Evolutionary conservation across 2,888 invertebrate genomes (phyloP).

Genomic region (Carterocephalus palaemon): DNA sequence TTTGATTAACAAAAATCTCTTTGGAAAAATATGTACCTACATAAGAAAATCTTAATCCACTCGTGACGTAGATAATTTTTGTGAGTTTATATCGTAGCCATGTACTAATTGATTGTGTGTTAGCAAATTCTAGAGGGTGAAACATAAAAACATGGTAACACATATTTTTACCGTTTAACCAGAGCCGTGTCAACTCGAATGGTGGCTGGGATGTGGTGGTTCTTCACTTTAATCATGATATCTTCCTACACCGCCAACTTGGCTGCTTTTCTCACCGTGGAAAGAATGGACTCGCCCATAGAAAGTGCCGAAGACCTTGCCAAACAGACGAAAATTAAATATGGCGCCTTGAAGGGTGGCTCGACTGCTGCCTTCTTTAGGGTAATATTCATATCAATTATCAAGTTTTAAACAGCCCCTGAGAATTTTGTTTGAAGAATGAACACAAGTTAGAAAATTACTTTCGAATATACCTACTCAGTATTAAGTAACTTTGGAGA

Average conservation of each 20-base stretch:
- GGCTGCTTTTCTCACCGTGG: slow-evolving; percentile 95
- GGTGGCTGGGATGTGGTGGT: slow-evolving; percentile 97
- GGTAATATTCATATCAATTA: slow-evolving; percentile 73
- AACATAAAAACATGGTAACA: slow-evolving; percentile 1
- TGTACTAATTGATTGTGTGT: slow-evolving; percentile 11
- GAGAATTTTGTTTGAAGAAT: slow-evolving; percentile 11
- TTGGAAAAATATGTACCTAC: not conserved
- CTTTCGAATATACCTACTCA: slow-evolving; percentile 3
- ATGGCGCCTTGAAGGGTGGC: slow-evolving; percentile 95
- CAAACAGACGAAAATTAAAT: slow-evolving; percentile 97
- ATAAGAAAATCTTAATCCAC: not conserved
- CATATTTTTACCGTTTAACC: slow-evolving; percentile 30
- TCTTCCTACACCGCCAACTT: slow-evolving; percentile 97
- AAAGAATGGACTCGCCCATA: slow-evolving; percentile 96
- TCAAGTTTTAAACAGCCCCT: slow-evolving; percentile 12
- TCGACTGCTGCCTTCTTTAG: slow-evolving; percentile 97
- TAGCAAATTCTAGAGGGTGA: slow-evolving; percentile 4
- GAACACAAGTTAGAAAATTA: slow-evolving; percentile 10
- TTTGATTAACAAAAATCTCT: not conserved
- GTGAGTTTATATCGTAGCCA: slow-evolving; percentile 11
- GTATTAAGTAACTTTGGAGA: no score
- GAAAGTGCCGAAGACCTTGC: slow-evolving; percentile 97
- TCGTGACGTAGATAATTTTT: slow-evolving; percentile 5
- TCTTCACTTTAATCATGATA: slow-evolving; percentile 96
- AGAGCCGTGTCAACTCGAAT: slow-evolving; percentile 93